Evolutionary conservation across 2,888 invertebrate genomes (phyloP).

Genomic region (Drosophila melanocephala): DNA sequence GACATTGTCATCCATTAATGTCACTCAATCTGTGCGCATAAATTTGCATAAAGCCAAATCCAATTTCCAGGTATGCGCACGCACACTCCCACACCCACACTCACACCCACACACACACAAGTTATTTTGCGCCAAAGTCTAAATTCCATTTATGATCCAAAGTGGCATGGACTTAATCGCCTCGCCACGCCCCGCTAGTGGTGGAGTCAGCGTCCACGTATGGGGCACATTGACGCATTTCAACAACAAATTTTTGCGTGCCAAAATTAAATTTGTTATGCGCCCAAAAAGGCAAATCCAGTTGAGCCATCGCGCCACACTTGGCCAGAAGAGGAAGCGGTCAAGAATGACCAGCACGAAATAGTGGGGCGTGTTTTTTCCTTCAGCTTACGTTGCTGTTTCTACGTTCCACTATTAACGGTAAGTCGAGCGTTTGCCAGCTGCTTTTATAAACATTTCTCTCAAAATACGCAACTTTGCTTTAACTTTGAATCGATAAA

Average conservation of each 20-base stretch:
- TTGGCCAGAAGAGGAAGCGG: conserved; percentile 26
- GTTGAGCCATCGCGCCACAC: conserved; percentile 22
- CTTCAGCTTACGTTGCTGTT: neutral
- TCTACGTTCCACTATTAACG: neutral
- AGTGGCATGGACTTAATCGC: conserved; percentile 50
- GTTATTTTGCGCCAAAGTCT: conserved; percentile 12
- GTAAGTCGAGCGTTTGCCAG: neutral
- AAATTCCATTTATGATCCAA: conserved; percentile 42
- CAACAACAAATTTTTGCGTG: conserved; percentile 59
- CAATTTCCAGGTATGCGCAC: conserved; percentile 61
- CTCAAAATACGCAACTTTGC: neutral
- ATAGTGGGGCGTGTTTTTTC: conserved; percentile 14
- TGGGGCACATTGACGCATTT: conserved; percentile 41
- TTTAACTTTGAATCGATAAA: neutral
- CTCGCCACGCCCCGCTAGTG: conserved; percentile 34
- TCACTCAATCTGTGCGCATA: conserved; percentile 79
- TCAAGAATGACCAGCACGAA: conserved; percentile 21
- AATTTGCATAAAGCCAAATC: conserved; percentile 79
- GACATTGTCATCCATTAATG: conserved; percentile 79
- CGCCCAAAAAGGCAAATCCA: conserved; percentile 18
- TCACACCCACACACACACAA: neutral
- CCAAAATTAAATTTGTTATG: conserved; percentile 72
- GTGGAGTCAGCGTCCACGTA: conserved; percentile 1
- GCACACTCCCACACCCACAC: conserved; percentile 21
- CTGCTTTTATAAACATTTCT: neutral